Evolutionary conservation across 1,140 invertebrate species (phyloP).

Genomic region (Bombus confusus): DNA sequence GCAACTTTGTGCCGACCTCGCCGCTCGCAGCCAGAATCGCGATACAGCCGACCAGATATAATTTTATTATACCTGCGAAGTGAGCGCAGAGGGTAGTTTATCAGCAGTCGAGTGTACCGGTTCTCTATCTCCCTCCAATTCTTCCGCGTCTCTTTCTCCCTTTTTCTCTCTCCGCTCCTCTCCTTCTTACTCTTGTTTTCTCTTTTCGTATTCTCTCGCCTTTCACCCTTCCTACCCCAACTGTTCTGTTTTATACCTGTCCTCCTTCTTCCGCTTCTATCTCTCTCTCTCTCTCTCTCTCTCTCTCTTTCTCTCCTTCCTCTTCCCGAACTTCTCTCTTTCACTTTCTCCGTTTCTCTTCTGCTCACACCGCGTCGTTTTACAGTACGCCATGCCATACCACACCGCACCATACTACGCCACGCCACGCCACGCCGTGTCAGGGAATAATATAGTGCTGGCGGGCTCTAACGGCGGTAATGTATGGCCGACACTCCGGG

Average conservation of each 20-base stretch:
- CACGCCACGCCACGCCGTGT: constrained; percentile 53
- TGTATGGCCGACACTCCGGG: constrained; percentile 72
- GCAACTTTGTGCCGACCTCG: constrained; percentile 70
- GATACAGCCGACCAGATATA: constrained; percentile 75
- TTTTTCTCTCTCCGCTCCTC: neutral
- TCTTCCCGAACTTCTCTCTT: neutral
- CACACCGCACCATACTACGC: constrained; percentile 21
- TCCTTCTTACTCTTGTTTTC: neutral
- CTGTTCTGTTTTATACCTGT: too few relatives aligned
- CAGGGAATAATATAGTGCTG: constrained; percentile 74
- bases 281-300: neutral
- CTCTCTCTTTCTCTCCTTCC: neutral
- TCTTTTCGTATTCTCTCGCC: too few relatives aligned
- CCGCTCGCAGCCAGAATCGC: constrained; percentile 69
- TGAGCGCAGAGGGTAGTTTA: constrained; percentile 74
- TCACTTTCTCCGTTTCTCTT: too few relatives aligned
- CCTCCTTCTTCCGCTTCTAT: constrained; percentile 8
- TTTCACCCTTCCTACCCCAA: too few relatives aligned
- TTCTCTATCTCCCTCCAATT: constrained; percentile 11
- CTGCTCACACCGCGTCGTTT: constrained; percentile 47
- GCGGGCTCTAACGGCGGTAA: constrained; percentile 73
- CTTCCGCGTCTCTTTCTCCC: constrained; percentile 15
- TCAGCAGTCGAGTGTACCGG: constrained; percentile 66
- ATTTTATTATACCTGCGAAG: constrained; percentile 78
- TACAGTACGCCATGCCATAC: constrained; percentile 48